phyloP scores from a whole-genome alignment of 2,888 invertebrate genomes.

The Labia minor region DNA sequence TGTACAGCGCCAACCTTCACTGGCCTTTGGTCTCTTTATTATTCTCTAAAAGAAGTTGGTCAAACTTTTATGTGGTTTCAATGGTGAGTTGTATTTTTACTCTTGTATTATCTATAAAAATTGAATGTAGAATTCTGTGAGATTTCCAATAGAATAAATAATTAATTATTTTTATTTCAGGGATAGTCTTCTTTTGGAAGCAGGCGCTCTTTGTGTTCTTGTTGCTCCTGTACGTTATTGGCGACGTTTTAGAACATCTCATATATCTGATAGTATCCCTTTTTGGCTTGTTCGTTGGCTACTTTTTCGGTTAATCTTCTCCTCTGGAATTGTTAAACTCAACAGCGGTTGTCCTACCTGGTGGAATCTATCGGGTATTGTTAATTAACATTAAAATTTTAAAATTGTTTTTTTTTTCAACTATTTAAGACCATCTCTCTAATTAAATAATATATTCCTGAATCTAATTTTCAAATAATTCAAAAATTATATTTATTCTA shows the following conservation, averaged over 20 bases:
- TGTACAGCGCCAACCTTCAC: conserved; percentile 51
- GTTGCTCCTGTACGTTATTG: conserved; percentile 51
- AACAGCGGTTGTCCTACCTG: conserved; percentile 60
- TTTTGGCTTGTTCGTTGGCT: conserved; percentile 63
- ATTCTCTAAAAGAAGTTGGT: conserved; percentile 63
- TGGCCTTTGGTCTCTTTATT: conserved; percentile 56
- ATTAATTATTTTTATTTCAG: conserved; percentile 37
- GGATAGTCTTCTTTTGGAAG: conserved; percentile 63
- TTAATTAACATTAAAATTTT: neutral
- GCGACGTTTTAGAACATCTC: conserved; percentile 32
- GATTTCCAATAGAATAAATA: neutral
- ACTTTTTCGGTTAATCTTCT: conserved; percentile 59
- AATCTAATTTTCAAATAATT: neutral
- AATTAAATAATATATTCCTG: neutral
- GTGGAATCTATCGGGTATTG: conserved; percentile 62
- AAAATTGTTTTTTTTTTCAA: neutral
- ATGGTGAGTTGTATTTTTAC: conserved; percentile 47
- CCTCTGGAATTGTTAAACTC: conserved; percentile 59
- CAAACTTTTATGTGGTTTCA: conserved; percentile 63
- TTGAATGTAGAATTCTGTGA: too few relatives aligned
- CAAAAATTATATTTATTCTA: too few relatives aligned
- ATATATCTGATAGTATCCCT: conserved; percentile 44
- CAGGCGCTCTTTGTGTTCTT: conserved; percentile 56
- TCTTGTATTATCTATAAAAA: neutral
- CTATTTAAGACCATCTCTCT: neutral